Percentiles rank a stretch among this genome's conserved stretches.
These are phyloP conservation scores for Pollenia angustigena DNA, from an alignment of 2,888 invertebrate species.

Conservation along the genomic window DNA sequence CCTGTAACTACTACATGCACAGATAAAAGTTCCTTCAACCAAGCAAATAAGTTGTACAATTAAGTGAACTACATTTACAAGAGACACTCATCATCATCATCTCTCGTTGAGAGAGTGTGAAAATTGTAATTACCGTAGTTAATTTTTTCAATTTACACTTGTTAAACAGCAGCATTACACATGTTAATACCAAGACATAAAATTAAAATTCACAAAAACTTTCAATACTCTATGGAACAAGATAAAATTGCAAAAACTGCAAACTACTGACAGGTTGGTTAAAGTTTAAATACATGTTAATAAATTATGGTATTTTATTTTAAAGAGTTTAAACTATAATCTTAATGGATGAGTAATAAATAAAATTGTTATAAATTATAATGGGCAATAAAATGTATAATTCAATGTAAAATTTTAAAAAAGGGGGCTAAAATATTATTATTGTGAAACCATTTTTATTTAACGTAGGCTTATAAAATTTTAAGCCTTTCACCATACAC, in stretches of 20 bases:
- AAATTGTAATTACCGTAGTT: slow-evolving; percentile 62
- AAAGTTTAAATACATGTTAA: slow-evolving; percentile 28
- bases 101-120: slow-evolving; percentile 36
- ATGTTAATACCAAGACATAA: slow-evolving; percentile 36
- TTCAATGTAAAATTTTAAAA: not conserved
- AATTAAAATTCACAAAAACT: not conserved
- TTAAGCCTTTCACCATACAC: too few relatives aligned
- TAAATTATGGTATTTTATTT: not conserved
- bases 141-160: slow-evolving; percentile 65
- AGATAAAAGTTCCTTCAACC: not conserved
- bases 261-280: slow-evolving; percentile 1
- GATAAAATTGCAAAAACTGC: slow-evolving; percentile 5
- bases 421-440: too few relatives aligned
- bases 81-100: slow-evolving; percentile 51
- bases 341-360: not conserved
- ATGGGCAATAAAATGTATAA: not conserved
- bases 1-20: not conserved
- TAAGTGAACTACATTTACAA: slow-evolving; percentile 53
- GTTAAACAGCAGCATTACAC: slow-evolving; percentile 46
- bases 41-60: slow-evolving; percentile 51
- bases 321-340: slow-evolving; percentile 10
- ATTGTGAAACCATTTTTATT: too few relatives aligned
- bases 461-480: too few relatives aligned
- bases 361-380: not conserved
- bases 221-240: not conserved